phyloP scores from a whole-genome alignment of 2,797 vertebrate species.

The Pseudomugil tenellus region DNA sequence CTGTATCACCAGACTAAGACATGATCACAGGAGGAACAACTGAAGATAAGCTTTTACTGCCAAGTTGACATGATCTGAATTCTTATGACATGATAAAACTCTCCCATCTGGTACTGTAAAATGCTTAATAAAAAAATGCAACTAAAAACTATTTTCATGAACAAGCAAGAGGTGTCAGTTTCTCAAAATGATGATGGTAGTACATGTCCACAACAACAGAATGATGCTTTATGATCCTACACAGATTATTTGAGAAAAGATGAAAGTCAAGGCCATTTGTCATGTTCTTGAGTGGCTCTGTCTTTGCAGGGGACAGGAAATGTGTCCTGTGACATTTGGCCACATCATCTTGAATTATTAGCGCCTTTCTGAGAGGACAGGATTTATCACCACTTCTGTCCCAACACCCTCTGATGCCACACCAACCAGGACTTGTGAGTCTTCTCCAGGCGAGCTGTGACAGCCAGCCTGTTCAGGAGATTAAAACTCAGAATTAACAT shows the following conservation, averaged over 20 bases:
- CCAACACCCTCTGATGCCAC: constrained; percentile 71
- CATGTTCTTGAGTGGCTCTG: constrained; percentile 65
- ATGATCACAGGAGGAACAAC: constrained; percentile 34
- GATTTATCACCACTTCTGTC: constrained; percentile 79
- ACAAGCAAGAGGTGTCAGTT: constrained; percentile 12
- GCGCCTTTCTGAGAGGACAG: constrained; percentile 73
- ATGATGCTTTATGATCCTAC: constrained; percentile 52
- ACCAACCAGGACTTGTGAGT: constrained; percentile 74
- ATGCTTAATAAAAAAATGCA: constrained; percentile 6
- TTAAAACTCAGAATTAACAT: constrained; percentile 46
- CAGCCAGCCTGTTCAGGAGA: constrained; percentile 59
- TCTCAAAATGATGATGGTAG: constrained; percentile 29
- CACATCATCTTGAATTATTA: constrained; percentile 82
- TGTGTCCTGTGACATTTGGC: constrained; percentile 83
- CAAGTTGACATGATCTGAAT: constrained; percentile 38
- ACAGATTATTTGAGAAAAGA: constrained; percentile 51
- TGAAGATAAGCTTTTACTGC: constrained; percentile 21
- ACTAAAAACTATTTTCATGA: constrained; percentile 1
- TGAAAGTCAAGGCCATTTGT: constrained; percentile 64
- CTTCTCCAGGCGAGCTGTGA: constrained; percentile 72
- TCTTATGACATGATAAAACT: constrained; percentile 31
- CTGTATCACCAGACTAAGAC: constrained; percentile 24
- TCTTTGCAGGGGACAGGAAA: constrained; percentile 74
- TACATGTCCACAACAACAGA: constrained; percentile 27
- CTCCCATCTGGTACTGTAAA: constrained; percentile 44